These are phyloP conservation scores for Malacoctenus gilli DNA, from an alignment of 2,797 vertebrate genomes.

Conservation along the genomic window DNA sequence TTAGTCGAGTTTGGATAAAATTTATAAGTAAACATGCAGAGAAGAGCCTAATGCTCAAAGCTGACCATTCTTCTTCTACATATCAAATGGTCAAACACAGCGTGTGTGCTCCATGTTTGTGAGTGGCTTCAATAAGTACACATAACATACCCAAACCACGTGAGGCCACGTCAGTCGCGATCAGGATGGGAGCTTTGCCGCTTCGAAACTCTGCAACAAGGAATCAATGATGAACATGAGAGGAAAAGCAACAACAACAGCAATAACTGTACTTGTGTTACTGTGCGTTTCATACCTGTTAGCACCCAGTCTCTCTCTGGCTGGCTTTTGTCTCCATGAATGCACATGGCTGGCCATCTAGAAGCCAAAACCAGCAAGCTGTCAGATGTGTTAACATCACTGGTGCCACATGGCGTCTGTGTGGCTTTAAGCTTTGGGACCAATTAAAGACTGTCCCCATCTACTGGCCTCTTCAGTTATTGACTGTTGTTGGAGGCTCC, in stretches of 20 bases:
- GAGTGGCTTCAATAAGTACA: constrained; percentile 58
- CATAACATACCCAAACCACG: constrained; percentile 96
- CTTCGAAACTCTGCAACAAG: constrained; percentile 90
- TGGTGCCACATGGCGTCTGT: too few relatives aligned
- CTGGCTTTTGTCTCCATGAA: constrained; percentile 99
- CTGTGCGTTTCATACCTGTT: constrained; percentile 51
- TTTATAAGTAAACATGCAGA: constrained; percentile 33
- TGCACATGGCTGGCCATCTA: constrained; percentile 99
- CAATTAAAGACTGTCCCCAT: too few relatives aligned
- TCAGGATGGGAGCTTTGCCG: constrained; percentile 97
- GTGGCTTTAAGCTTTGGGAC: too few relatives aligned
- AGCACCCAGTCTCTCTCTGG: constrained; percentile 96
- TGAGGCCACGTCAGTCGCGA: constrained; percentile 97
- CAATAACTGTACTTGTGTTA: neutral
- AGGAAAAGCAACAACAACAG: neutral
- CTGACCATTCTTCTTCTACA: constrained; percentile 10
- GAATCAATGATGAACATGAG: neutral
- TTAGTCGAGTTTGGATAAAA: too few relatives aligned
- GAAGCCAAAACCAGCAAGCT: constrained; percentile 7
- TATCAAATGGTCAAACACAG: constrained; percentile 1
- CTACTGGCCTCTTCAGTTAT: too few relatives aligned
- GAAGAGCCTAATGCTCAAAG: constrained; percentile 1
- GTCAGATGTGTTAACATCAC: too few relatives aligned
- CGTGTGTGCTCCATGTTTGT: neutral
- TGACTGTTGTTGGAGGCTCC: too few relatives aligned